Conservation (phyloP, 2,888 invertebrate genomes). For the Conistra vaccinii region DNA sequence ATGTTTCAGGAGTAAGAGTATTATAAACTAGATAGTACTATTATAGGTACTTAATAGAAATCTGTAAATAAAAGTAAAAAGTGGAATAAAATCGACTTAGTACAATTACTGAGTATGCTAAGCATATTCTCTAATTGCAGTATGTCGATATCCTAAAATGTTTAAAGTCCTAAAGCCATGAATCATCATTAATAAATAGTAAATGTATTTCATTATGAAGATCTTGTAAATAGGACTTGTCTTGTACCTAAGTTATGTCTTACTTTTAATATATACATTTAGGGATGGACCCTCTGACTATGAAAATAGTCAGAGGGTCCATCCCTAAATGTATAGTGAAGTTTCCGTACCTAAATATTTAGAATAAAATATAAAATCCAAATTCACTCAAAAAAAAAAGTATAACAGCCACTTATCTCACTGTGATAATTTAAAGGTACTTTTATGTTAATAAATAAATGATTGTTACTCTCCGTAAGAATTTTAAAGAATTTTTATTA, state of each 20-base stretch:
- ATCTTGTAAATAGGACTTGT: conserved; percentile 13
- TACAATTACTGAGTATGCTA: conserved; percentile 37
- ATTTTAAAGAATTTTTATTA: not conserved
- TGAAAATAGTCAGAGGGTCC: not conserved
- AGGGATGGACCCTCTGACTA: too few species aligned
- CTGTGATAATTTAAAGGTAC: conserved; percentile 45
- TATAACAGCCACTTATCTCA: conserved; percentile 12
- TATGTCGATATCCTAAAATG: conserved; percentile 8
- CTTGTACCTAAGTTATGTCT: not conserved
- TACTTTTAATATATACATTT: conserved; percentile 2
- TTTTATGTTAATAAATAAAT: not conserved
- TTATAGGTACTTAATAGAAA: not conserved
- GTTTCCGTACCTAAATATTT: too few species aligned
- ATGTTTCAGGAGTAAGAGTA: conserved; percentile 12
- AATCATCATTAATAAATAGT: too few species aligned
- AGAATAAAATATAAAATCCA: not conserved
- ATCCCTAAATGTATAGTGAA: not conserved
- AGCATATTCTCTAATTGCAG: conserved; percentile 42
- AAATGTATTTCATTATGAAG: not conserved
- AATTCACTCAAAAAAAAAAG: not conserved
- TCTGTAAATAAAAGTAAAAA: conserved; percentile 8
- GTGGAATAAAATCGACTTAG: conserved; percentile 15
- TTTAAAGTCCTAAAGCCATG: not conserved
- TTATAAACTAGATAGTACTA: conserved; percentile 6
- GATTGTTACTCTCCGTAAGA: not conserved